Evolutionary conservation across 2,113 vertebrate genomes (phyloP).

Genomic region (Delphinapterus leucas): DNA sequence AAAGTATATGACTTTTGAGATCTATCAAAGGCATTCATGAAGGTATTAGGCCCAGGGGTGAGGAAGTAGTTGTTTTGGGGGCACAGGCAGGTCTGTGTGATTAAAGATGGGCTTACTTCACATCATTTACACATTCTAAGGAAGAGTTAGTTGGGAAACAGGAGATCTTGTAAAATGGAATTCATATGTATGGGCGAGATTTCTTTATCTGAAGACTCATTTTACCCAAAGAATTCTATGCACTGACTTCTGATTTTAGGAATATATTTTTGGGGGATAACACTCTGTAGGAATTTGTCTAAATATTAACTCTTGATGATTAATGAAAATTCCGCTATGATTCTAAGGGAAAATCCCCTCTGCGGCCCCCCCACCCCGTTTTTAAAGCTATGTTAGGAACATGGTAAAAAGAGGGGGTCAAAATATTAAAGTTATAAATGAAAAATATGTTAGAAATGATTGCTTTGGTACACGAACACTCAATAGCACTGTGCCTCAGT

Average conservation of each 20-base stretch:
- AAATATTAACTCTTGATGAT: constrained; percentile 7
- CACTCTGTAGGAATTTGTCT: constrained; percentile 26
- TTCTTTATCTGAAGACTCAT: background rate
- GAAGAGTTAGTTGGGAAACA: background rate
- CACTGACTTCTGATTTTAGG: background rate
- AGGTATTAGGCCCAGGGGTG: background rate
- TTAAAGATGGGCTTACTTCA: background rate
- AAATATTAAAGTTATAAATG: background rate
- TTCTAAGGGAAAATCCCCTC: background rate
- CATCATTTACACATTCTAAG: background rate
- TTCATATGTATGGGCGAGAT: background rate
- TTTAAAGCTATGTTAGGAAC: background rate
- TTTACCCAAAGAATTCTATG: background rate
- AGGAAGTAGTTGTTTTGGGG: background rate
- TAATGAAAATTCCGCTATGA: constrained; percentile 27
- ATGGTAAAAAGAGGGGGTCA: background rate
- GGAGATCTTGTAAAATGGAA: background rate
- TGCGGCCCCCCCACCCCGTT: fast-evolving
- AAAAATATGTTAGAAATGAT: background rate
- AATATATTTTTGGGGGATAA: background rate
- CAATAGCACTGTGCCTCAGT: background rate
- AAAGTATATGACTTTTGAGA: background rate
- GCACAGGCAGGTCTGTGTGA: background rate
- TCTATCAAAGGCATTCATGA: background rate
- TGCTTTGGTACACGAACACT: background rate